A percentile compares a stretch with the other conserved stretches of the same genome.
Evolutionary conservation across 2,113 vertebrate genomes (phyloP).

Genomic region (Gymnogyps californianus): DNA sequence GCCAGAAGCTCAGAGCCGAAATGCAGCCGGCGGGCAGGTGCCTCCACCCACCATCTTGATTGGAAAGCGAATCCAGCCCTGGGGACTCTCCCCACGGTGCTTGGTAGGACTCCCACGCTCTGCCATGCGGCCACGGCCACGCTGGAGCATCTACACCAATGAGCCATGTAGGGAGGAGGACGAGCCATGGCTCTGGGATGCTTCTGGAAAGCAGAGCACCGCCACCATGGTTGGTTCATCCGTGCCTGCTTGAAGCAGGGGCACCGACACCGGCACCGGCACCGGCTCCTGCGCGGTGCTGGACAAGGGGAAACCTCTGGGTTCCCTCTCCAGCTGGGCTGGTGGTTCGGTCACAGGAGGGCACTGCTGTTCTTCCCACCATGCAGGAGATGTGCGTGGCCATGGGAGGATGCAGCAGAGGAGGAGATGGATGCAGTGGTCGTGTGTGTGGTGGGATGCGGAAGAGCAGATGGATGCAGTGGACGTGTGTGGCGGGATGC

Average conservation of each 20-base stretch:
- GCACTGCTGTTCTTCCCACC: background rate
- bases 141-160: background rate
- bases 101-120: background rate
- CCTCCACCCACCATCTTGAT: background rate
- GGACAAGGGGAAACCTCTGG: background rate
- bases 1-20: background rate
- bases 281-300: background rate
- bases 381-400: background rate
- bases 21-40: background rate
- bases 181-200: background rate
- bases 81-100: background rate
- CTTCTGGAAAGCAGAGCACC: background rate
- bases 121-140: rapidly evolving
- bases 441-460: background rate
- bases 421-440: background rate
- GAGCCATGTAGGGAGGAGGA: background rate
- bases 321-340: background rate
- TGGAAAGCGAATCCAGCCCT: rapidly evolving
- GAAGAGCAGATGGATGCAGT: background rate
- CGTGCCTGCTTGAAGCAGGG: no score
- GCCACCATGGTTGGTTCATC: background rate
- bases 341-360: background rate
- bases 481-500: background rate
- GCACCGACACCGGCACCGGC: background rate
- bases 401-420: background rate